Evolutionary conservation across 2,888 invertebrate genomes (phyloP).

Genomic region (Nineta flava): DNA sequence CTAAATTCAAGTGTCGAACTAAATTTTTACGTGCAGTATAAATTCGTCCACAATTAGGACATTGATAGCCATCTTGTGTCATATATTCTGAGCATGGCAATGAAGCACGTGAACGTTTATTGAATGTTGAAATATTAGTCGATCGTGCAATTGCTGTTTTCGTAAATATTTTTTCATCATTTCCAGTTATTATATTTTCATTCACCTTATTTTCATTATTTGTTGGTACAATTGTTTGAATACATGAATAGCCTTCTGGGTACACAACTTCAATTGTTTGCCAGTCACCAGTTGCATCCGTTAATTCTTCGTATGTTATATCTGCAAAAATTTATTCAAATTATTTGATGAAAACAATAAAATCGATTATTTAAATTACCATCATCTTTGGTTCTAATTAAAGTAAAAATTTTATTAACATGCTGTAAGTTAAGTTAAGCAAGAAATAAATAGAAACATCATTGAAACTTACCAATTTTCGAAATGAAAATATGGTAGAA

Average conservation of each 20-base stretch:
- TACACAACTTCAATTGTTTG: slow-evolving; percentile 3
- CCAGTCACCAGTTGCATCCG: not conserved
- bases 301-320: not conserved
- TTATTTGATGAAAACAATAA: not conserved
- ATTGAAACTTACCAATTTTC: too few species aligned
- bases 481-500: too few species aligned
- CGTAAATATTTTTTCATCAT: not conserved
- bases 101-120: slow-evolving; percentile 2
- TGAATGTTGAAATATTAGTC: not conserved
- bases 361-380: too few species aligned
- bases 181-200: not conserved
- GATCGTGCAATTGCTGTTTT: too few species aligned
- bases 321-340: not conserved
- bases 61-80: slow-evolving; percentile 37
- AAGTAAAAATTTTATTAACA: too few species aligned
- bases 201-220: not conserved
- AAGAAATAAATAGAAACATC: too few species aligned
- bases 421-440: too few species aligned
- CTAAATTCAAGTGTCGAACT: slow-evolving; percentile 45
- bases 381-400: too few species aligned
- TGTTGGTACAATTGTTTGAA: not conserved
- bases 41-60: slow-evolving; percentile 38
- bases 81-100: slow-evolving; percentile 33
- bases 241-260: slow-evolving; percentile 1
- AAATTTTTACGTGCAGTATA: slow-evolving; percentile 40